Evolutionary conservation across 1,140 invertebrate species (phyloP), one percentile per base, ranked within the genome.

Genomic region (Drosophila lacteicornis): DNA sequence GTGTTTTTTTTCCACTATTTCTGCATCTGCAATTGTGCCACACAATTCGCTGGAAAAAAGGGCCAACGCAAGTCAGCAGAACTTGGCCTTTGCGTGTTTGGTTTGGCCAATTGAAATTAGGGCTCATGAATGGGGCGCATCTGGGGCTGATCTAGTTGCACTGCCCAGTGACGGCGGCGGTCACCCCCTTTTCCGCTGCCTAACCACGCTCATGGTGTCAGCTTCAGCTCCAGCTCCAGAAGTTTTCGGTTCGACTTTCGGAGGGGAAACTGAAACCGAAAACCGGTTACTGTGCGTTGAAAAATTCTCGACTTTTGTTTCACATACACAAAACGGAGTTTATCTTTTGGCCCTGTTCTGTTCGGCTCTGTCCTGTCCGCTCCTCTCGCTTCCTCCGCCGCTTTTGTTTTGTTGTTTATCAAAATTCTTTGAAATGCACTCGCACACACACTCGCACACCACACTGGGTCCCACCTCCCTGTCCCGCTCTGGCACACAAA

Each of bases 401-500:
- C 27, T 49, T 46, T 63, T 71, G 33, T 53, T 46, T 65, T 71
- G 78, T 87, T 88, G 76, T 88, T 87, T 88, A 87, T 87, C 82
- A 80, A 88, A 87, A 88, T 87, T 87, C 83, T 87, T 87, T 87
- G 83, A 87, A 87, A 87, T 88, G 83, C 84, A 80, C 63, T 88
- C 84, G 82, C 71, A 65, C 70, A 57, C 59, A 50, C 49, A 53
- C 49, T 38, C 30, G 43, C 43, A 56, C 38, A 38, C 55, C 50
- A 66, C 50, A 59, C 50, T 22, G 30, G 22, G 13, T 27, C 33
- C 25, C 57, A 38, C 33, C 25, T 7, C 46, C 25, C 43, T 27
- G 53, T 56, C 49, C 42, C 69, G 38, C 53, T 73, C 82, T 70
- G 47, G 65, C 66, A 80, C 83, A 82, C 83, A 86, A 83, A 82